Base-by-base conservation (phyloP, 2,888 invertebrate species). In the Alviniconcha strummeri region DNA sequence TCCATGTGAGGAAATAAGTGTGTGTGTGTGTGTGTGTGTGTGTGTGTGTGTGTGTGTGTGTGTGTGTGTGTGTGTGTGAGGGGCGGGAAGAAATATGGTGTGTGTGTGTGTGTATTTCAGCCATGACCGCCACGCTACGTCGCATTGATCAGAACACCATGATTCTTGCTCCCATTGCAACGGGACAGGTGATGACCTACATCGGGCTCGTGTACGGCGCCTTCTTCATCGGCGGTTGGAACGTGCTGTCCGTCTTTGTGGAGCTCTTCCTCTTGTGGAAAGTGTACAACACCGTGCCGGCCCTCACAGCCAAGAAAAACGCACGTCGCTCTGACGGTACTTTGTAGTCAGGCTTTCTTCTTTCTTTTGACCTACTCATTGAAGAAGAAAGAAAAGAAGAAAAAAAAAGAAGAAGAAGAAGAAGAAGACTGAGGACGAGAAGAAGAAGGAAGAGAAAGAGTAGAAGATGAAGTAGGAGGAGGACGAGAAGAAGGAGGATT, bases 161-260 rank as follows among this genome's bases (percentile, higher is more conserved):
- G 85, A 92, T 95, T 55, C 84, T 95, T 54, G 94, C 95, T 4
- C 95, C 95, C 1, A 90, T 94, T 19, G 90, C 93, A 15, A 94
- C 94, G 5, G 95, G 95, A 54, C 92, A 94, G 85, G 90, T 95
- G n/a, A 94, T 95, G 93, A 90, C 92, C 5, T 91, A 86, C 77
- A 87, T 88, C 11, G 90, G 89, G 2, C 79, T 88, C n/a, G 84
- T 89, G 36, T 86, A 89, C 71, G 91, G 92, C 13, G 93, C 94
- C 15, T 83, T 94, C 11, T 90, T 93, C 84, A 92, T 94, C 78
- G 93, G 91, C 6, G 90, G 85, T 9, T 94, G 94, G 95, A 95
- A 95, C 88, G 81, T 95, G 9, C 84, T 94, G 19, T 95, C 95
- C 4, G 93, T 94, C 79, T 88, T 93, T 82, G 86, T 94, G 11